Evolutionary conservation across 1,140 invertebrate genomes (phyloP), one percentile per base, ranked within the genome.

Genomic region (Vanessa tameamea): DNA sequence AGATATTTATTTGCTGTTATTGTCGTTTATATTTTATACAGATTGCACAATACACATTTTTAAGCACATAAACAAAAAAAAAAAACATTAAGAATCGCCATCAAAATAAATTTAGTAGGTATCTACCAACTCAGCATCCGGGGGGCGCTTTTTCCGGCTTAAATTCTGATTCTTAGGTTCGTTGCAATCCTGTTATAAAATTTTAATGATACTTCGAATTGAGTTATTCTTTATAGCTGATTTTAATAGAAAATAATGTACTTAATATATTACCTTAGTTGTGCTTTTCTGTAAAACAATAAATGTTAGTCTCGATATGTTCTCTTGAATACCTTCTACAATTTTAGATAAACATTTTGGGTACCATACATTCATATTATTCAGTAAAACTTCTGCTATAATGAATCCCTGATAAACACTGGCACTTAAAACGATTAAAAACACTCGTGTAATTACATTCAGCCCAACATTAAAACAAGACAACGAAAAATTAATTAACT

Each of bases 371-470:
- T 87, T 78, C 37, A 80, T 88, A 77, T 86, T 89, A 53, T 92
- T 89, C 37, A 91, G 72, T 51, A 91, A 84, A 73, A 92, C 83
- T 84, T 92, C 89, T 7, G 78, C 79, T 9, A 90, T 72, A 57
- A 91, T 82, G 74, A 92, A 91, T 26, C 75, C 55, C 51, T 92
- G 87, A 68, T 90, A 92, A 15, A 92, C 78, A 67, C 76, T 81
- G 3, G 85, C 83, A 81, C 85, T 89, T 26, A 92, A 64, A 51
- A 91, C 23, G 53, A 90, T 84, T 55, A 92, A 75, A 31, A 90
- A 67, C 3, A 87, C 65, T 6, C 89, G 80, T 20, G 87, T 89
- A 43, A 82, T 71, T 20, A 87, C 64, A 51, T 83, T 83, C 1
- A 86, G 57, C 47, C 78, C 68, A 1, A 68, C 81, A 59, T 90